Conservation (phyloP, 1,140 invertebrate genomes). For the Capitella teleta region DNA sequence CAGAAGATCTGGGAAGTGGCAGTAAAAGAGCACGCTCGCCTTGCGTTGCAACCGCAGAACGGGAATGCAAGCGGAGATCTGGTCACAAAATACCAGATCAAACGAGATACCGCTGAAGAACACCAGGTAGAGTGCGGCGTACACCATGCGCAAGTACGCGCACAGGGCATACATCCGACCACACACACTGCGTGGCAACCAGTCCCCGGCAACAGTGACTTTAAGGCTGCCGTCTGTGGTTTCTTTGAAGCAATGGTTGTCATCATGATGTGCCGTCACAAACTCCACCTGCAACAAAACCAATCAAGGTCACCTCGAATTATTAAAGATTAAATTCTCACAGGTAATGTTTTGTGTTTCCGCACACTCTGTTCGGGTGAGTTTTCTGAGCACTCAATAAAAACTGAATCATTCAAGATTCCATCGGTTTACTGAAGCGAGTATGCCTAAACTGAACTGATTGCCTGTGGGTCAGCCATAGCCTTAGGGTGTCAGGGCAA, state of each 20-base stretch:
- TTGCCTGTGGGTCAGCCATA: no score
- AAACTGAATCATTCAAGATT: no score
- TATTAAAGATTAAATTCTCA: no score
- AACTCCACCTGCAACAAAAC: no score
- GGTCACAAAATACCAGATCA: slow-evolving; percentile 84
- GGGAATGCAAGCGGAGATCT: slow-evolving; percentile 55
- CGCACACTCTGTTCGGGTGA: no score
- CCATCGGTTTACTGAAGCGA: no score
- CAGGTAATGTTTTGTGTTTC: no score
- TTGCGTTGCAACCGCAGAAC: slow-evolving; percentile 42
- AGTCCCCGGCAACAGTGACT: slow-evolving; percentile 42
- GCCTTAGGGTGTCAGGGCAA: no score
- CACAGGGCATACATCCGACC: slow-evolving; percentile 79
- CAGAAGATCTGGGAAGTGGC: slow-evolving; percentile 93
- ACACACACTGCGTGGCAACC: slow-evolving; percentile 52
- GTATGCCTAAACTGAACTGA: no score
- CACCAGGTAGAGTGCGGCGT: slow-evolving; percentile 57
- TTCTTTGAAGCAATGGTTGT: slow-evolving; percentile 85
- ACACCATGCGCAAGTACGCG: slow-evolving; percentile 88
- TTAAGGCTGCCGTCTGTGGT: slow-evolving; percentile 71
- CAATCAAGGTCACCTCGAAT: no score
- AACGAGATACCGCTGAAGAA: slow-evolving; percentile 49
- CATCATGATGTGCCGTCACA: slow-evolving; percentile 88
- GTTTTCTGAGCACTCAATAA: no score
- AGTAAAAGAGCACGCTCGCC: slow-evolving; percentile 76